Percentiles rank a stretch among this genome's conserved stretches.
These are phyloP conservation scores for Smutsia temminckii DNA, from an alignment of 2,797 vertebrate genomes.

Conservation along the genomic window DNA sequence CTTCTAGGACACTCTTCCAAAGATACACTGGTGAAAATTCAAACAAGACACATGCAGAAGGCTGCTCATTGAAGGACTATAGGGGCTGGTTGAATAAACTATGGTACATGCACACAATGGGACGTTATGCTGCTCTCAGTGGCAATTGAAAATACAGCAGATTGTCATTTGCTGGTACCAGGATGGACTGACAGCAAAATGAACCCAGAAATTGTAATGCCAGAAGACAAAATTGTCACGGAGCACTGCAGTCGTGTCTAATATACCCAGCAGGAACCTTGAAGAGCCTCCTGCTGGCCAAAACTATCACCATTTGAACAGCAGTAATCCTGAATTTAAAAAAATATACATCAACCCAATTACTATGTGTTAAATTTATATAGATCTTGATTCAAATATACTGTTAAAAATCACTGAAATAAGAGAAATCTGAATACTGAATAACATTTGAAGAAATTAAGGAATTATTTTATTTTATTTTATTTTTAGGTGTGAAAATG, in stretches of 20 bases:
- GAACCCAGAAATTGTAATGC: neutral
- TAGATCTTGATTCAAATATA: neutral
- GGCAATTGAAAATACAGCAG: neutral
- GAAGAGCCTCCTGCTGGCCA: neutral
- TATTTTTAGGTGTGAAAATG: neutral
- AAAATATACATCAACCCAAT: neutral
- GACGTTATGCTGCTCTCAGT: fast-evolving
- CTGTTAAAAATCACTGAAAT: neutral
- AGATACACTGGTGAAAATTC: neutral
- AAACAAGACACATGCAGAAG: neutral
- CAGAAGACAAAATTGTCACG: neutral
- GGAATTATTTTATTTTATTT: neutral
- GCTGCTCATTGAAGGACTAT: neutral
- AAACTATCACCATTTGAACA: neutral
- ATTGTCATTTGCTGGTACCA: neutral
- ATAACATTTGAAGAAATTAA: neutral
- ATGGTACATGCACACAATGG: neutral
- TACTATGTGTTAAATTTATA: neutral
- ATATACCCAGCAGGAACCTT: neutral
- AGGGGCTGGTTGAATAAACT: neutral
- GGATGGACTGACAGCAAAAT: neutral
- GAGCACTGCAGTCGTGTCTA: neutral
- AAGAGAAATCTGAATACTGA: neutral
- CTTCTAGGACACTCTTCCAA: neutral
- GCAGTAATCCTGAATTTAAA: neutral